A percentile compares a stretch with the other conserved stretches of the same genome.
Conservation (phyloP, 2,113 vertebrate species). For the Hemibagrus wyckioides region DNA sequence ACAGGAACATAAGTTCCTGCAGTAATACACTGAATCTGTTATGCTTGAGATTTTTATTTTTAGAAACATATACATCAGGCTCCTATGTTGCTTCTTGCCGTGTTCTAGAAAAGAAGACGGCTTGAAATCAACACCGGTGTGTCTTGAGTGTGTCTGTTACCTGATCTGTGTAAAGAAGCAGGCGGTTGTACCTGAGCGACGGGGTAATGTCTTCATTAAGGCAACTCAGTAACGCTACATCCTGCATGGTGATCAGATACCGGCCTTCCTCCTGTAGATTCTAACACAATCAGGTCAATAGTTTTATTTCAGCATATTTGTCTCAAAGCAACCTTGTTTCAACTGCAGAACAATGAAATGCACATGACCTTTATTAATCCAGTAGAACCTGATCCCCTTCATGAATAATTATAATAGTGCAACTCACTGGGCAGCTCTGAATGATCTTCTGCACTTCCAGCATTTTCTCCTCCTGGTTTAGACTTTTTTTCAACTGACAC, state of each 20-base stretch:
- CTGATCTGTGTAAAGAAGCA: conserved; percentile 23
- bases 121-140: background rate
- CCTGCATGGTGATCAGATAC: conserved; percentile 77
- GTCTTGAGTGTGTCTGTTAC: background rate
- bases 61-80: background rate
- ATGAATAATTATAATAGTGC: conserved; percentile 16
- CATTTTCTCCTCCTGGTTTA: conserved; percentile 67
- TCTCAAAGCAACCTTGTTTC: background rate
- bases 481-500: conserved; percentile 74
- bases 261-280: conserved; percentile 77
- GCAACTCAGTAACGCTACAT: conserved; percentile 74
- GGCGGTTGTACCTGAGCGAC: conserved; percentile 73
- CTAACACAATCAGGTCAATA: conserved; percentile 59
- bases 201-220: conserved; percentile 69
- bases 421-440: conserved; percentile 79
- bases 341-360: background rate
- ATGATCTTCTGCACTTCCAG: conserved; percentile 73
- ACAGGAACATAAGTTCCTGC: too few species aligned
- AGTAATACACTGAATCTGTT: too few species aligned
- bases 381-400: conserved; percentile 31
- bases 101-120: background rate
- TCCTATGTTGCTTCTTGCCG: background rate
- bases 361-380: background rate
- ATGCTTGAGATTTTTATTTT: too few species aligned
- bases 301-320: background rate